Conservation (phyloP, 1,140 invertebrate genomes). For the Luehdorfia chinensis region DNA sequence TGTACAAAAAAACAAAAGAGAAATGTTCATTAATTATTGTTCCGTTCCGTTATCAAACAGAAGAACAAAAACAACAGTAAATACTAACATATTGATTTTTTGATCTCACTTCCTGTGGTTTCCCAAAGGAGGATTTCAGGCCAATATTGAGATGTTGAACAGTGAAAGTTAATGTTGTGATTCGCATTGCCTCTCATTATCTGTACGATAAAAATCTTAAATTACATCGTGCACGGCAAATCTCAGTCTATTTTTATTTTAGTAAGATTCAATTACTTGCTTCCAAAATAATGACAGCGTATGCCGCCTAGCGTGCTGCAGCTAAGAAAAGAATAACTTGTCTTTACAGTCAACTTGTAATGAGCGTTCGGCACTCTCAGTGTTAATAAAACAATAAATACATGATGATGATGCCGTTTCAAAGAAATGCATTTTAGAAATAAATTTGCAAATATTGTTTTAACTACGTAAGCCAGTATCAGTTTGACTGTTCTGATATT, state of each 20-base stretch:
- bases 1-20: too few relatives aligned
- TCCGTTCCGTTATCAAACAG: too few relatives aligned
- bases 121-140: slow-evolving; percentile 65
- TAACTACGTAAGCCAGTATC: too few relatives aligned
- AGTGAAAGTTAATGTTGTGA: slow-evolving; percentile 73
- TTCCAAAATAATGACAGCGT: slow-evolving; percentile 49
- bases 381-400: slow-evolving; percentile 33
- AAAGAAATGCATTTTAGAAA: too few relatives aligned
- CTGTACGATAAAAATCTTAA: slow-evolving; percentile 68
- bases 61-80: too few relatives aligned
- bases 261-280: slow-evolving; percentile 63
- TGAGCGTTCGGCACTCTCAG: slow-evolving; percentile 24
- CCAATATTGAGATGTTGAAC: slow-evolving; percentile 40
- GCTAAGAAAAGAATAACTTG: slow-evolving; percentile 44
- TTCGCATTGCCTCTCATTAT: slow-evolving; percentile 65
- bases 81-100: too few relatives aligned
- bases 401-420: not conserved
- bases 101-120: slow-evolving; percentile 58
- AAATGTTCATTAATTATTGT: too few relatives aligned
- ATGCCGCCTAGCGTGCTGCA: slow-evolving; percentile 38
- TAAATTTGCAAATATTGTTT: too few relatives aligned
- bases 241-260: slow-evolving; percentile 62
- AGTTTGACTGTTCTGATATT: too few relatives aligned
- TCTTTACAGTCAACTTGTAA: slow-evolving; percentile 31
- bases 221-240: slow-evolving; percentile 62